A percentile compares a stretch with the other conserved stretches of the same genome.
Evolutionary conservation across 2,888 invertebrate genomes (phyloP).

Genomic region (Chironomus tentans): DNA sequence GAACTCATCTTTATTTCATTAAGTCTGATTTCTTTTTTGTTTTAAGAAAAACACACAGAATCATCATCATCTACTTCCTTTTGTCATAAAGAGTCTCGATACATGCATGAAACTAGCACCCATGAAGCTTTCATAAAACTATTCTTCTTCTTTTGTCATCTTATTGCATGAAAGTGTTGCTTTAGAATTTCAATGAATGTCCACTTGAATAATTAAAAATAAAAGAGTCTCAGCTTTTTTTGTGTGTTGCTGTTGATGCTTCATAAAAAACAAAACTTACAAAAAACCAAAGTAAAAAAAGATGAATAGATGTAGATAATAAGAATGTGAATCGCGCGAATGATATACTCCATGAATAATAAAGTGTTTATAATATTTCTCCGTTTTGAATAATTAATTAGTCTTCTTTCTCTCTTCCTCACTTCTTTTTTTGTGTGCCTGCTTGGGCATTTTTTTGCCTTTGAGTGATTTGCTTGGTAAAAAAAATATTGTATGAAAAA

Average conservation of each 20-base stretch:
- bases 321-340: slow-evolving; percentile 2
- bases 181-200: not conserved
- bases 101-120: not conserved
- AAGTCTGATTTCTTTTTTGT: not conserved
- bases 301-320: not conserved
- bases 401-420: not conserved
- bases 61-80: slow-evolving; percentile 10
- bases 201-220: not conserved
- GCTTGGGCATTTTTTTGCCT: not conserved
- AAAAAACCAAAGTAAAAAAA: not conserved
- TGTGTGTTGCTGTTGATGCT: no score
- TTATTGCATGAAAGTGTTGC: not conserved
- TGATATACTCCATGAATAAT: slow-evolving; percentile 25
- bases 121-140: no score
- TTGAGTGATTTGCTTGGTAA: not conserved
- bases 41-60: not conserved
- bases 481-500: no score
- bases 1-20: not conserved
- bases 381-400: slow-evolving; percentile 26
- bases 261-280: not conserved
- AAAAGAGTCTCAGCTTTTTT: not conserved
- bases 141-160: no score
- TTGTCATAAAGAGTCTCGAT: not conserved
- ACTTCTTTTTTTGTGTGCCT: no score
- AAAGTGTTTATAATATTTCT: slow-evolving; percentile 26